Base-by-base conservation (phyloP, 2,113 vertebrate species). In the Pholis gunnellus region DNA sequence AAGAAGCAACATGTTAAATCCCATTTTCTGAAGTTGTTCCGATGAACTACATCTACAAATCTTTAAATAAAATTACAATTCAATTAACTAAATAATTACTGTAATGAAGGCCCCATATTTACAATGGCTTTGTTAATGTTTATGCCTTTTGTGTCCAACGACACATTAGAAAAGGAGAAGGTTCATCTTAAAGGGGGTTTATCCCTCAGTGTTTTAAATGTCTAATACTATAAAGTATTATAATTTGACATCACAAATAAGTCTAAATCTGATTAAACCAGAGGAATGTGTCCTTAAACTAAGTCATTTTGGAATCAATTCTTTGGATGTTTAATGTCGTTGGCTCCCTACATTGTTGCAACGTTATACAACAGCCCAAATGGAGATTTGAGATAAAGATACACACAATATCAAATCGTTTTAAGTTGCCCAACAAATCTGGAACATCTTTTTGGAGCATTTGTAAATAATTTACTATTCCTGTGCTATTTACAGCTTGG, bases 391-490 rank as follows among this genome's bases (percentile, higher is more conserved):
- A 44, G 18, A 66, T 31, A 6, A 69, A 44, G 64, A 71, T 9
- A 20, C 20, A 75, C 29, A 61, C 25, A 2, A 6, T 25, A 40
- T 31, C 42, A 63, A 36, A 29, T n/a, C 15, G 17, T 66, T 74
- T 68, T 15, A 31, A 38, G 44, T n/a, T 52, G 18, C 13, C 54
- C 48, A 6, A 25, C 36, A 80, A 66, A 38, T 65, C 44, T 11
- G n/a, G 6, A 11, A 1, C 18, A 40, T 60, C 6, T n/a, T 31
- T 50, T 73, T 57, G 48, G 29, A 71, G 57, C 31, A 60, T 64
- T 59, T 34, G 20, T 88, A 42, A 90, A 88, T 88, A 75, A 81
- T 87, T 83, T 34, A 87, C 6, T 22, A 72, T 50, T 61, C n/a
- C 10, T 10, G 46, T 60, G 42, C 52, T 81, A 75, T 86, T 88